These are phyloP conservation scores for Kradibia gibbosae DNA, from an alignment of 1,140 invertebrate species.

Conservation along the genomic window DNA sequence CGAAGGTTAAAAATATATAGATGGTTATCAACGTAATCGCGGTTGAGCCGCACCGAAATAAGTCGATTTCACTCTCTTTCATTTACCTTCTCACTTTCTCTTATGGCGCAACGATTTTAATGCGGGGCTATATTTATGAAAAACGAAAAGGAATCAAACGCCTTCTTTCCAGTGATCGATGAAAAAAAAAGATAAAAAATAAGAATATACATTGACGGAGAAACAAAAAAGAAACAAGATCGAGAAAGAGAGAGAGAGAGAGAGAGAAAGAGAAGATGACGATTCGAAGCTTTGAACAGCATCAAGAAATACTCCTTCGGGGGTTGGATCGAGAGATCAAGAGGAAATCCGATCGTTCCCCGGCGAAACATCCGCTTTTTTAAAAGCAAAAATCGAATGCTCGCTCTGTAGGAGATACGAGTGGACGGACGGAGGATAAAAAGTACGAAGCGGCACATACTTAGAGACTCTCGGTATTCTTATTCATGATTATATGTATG, in stretches of 20 bases:
- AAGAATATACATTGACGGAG: conserved; percentile 13
- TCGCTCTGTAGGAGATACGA: not conserved
- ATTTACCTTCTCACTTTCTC: conserved; percentile 13
- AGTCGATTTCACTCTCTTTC: conserved; percentile 33
- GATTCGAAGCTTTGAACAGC: conserved; percentile 39
- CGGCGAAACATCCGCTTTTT: conserved; percentile 46
- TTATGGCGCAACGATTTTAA: conserved; percentile 52
- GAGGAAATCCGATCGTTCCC: conserved; percentile 51
- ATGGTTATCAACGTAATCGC: conserved; percentile 60
- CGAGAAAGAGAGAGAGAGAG: too few relatives aligned
- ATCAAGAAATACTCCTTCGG: conserved; percentile 27
- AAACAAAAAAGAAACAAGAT: not conserved
- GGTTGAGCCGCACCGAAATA: conserved; percentile 53
- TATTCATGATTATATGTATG: conserved; percentile 16
- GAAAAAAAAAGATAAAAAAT: conserved; percentile 31
- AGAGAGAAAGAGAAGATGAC: conserved; percentile 44
- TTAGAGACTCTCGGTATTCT: not conserved
- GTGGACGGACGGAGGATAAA: conserved; percentile 25
- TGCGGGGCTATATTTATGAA: conserved; percentile 57
- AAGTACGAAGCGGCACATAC: conserved; percentile 16
- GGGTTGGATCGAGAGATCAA: conserved; percentile 45
- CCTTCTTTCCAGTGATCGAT: conserved; percentile 40
- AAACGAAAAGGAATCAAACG: conserved; percentile 40
- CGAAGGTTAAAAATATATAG: conserved; percentile 45
- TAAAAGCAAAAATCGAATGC: conserved; percentile 46